These are phyloP conservation scores for Phaenicophaeus curvirostris DNA, from an alignment of 2,797 vertebrate species.

Conservation along the genomic window DNA sequence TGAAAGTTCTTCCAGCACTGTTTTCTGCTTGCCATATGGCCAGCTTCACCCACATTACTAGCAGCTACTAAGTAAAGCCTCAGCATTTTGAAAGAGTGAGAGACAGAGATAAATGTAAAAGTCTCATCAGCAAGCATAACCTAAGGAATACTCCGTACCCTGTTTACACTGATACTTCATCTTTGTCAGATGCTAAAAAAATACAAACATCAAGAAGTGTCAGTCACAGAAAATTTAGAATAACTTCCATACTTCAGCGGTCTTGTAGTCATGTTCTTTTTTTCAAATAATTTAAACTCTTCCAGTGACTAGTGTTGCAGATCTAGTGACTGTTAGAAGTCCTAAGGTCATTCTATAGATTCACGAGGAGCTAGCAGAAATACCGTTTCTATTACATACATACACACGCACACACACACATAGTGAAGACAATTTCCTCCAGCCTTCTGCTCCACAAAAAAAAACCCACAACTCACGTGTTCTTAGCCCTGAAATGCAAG, in stretches of 20 bases:
- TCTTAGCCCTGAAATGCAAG: not conserved
- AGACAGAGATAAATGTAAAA: not conserved
- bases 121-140: not conserved
- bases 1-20: constrained; percentile 72
- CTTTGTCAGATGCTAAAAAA: not conserved
- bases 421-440: not conserved
- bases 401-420: not conserved
- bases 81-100: constrained; percentile 6
- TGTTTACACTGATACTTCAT: not conserved
- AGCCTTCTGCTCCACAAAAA: not conserved
- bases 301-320: not conserved
- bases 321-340: not conserved
- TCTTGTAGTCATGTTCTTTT: not conserved
- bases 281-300: not conserved
- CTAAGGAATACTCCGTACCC: not conserved
- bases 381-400: not conserved
- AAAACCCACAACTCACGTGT: not conserved
- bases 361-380: not conserved
- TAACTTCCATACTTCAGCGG: not conserved
- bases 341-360: not conserved
- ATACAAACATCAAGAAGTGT: not conserved
- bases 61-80: constrained; percentile 41
- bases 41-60: constrained; percentile 59
- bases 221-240: not conserved
- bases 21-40: constrained; percentile 78